phyloP scores from a whole-genome alignment of 2,113 vertebrate genomes.

The Xyrauchen texanus region DNA sequence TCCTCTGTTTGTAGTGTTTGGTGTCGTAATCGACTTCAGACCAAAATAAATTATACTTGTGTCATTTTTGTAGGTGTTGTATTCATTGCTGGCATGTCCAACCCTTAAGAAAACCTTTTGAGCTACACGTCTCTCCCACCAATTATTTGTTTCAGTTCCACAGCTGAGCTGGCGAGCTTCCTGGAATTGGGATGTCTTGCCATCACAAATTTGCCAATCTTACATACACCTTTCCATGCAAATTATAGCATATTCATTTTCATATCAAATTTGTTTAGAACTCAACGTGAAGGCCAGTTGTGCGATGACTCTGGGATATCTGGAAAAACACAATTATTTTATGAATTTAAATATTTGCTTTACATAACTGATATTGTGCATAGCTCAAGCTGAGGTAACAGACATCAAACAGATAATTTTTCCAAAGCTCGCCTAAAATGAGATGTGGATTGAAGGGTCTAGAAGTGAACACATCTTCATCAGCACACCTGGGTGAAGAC shows the following conservation, averaged over 20 bases:
- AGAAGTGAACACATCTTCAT: constrained; percentile 10
- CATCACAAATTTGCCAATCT: constrained; percentile 56
- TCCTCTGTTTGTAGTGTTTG: background rate
- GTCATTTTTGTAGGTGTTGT: constrained; percentile 1
- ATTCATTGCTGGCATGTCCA: background rate
- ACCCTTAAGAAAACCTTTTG: constrained; percentile 42
- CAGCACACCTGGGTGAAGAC: constrained; percentile 51
- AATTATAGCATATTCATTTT: constrained; percentile 57
- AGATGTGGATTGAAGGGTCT: background rate
- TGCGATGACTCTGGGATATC: constrained; percentile 5
- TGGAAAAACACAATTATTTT: constrained; percentile 11
- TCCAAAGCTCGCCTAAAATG: constrained; percentile 3
- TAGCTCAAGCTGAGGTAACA: constrained; percentile 7
- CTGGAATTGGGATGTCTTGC: constrained; percentile 54
- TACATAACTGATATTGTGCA: background rate
- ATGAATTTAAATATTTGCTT: background rate
- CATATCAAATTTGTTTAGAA: constrained; percentile 41
- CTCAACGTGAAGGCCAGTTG: constrained; percentile 17
- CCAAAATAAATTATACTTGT: constrained; percentile 14
- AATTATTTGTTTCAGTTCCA: constrained; percentile 39
- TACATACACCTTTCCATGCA: constrained; percentile 57
- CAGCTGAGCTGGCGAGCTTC: constrained; percentile 51
- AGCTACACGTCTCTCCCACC: constrained; percentile 10
- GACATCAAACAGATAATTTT: constrained; percentile 12
- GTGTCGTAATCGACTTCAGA: constrained; percentile 12